Percentiles rank a stretch among this genome's conserved stretches.
phyloP scores from a whole-genome alignment of 2,797 vertebrate species.

The Tamandua tetradactyla region DNA sequence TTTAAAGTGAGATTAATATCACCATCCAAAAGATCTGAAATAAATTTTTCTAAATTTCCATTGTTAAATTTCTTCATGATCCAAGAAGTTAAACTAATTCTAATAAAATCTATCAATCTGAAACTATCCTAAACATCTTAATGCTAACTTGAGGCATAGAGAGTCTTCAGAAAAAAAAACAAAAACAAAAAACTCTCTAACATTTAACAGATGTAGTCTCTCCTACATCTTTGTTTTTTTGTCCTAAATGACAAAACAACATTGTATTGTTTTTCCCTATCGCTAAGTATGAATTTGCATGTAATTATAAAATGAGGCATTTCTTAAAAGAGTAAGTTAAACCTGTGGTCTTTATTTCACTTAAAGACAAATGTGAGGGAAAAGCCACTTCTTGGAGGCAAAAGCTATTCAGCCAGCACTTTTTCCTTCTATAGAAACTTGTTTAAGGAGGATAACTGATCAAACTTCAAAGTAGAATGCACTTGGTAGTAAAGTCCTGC shows the following conservation, averaged over 20 bases:
- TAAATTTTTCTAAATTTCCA: slow-evolving; percentile 61
- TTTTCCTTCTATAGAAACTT: background rate
- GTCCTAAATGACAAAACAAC: too few relatives aligned
- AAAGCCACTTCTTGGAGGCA: background rate
- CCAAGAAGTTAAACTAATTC: slow-evolving; percentile 18
- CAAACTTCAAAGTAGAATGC: background rate
- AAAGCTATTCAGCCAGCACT: background rate
- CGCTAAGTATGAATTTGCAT: background rate
- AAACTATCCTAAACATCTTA: slow-evolving; percentile 32
- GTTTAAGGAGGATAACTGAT: background rate
- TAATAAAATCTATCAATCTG: slow-evolving; percentile 6
- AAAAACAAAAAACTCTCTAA: too few relatives aligned
- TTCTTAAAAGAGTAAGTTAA: background rate
- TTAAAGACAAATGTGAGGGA: background rate
- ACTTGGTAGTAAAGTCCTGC: background rate
- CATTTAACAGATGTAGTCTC: background rate
- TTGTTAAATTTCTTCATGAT: slow-evolving; percentile 55
- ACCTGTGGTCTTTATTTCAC: background rate
- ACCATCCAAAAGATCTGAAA: slow-evolving; percentile 72
- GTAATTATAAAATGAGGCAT: background rate
- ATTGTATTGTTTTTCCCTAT: background rate
- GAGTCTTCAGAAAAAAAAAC: background rate
- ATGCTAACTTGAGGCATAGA: background rate
- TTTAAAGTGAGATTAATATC: slow-evolving; percentile 80
- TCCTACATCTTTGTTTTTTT: background rate